Percentiles rank a stretch among this genome's conserved stretches.
phyloP scores from a whole-genome alignment of 1,140 invertebrate species.

The Papilio glaucus region DNA sequence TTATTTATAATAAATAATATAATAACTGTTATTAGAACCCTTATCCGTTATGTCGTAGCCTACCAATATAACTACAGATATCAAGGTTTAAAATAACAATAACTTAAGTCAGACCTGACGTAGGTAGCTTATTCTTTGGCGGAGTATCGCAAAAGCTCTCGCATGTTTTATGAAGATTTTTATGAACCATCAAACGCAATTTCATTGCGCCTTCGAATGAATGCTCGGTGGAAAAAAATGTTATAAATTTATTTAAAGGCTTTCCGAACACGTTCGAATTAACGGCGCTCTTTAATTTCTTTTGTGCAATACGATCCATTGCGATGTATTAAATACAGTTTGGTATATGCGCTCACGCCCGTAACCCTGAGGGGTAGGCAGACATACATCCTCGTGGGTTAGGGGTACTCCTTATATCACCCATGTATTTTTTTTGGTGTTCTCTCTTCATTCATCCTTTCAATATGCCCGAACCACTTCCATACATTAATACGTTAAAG shows the following conservation, averaged over 20 bases:
- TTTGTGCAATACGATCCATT: not conserved
- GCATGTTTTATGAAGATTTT: conserved; percentile 32
- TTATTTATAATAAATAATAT: no score
- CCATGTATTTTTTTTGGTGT: no score
- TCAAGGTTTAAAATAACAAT: not conserved
- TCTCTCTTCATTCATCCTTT: no score
- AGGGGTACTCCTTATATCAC: no score
- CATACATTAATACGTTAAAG: no score
- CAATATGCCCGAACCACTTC: no score
- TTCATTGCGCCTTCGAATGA: conserved; percentile 22
- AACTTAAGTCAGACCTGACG: not conserved
- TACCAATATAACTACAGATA: not conserved
- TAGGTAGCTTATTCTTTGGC: not conserved
- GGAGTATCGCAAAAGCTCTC: conserved; percentile 23
- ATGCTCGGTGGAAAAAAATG: conserved; percentile 4
- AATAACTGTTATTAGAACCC: no score
- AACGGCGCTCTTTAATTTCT: conserved; percentile 2
- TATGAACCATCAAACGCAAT: conserved; percentile 31
- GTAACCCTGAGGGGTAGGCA: no score
- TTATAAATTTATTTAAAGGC: conserved; percentile 20
- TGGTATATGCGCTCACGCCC: no score
- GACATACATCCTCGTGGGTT: no score
- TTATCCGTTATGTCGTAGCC: no score
- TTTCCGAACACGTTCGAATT: conserved; percentile 26
- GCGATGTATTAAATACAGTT: no score